Evolutionary conservation across 2,888 invertebrate species (phyloP), one percentile per base, ranked within the genome.

Genomic region (Rutpela maculata): DNA sequence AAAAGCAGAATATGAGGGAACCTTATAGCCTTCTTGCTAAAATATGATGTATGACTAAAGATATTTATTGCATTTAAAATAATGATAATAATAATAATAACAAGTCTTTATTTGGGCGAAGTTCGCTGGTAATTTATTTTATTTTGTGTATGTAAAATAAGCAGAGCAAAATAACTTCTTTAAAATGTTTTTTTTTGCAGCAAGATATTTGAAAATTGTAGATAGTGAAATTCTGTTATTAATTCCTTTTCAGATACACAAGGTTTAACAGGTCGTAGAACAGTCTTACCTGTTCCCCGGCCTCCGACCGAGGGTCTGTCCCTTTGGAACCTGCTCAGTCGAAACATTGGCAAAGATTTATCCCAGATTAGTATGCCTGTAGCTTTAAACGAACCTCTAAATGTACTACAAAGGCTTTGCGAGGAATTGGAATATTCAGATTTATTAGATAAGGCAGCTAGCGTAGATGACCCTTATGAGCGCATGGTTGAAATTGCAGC

Each of bases 351-450:
- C 82, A 96, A 96, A 90, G 96, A 96, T 89, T 90, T 96, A 76
- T 95, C 95, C 18, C 95, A 96, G 90, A 94, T 97, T 63, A 95
- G 95, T 78, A 95, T 96, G 95, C 96, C 96, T 0, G 96, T 96
- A 60, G 95, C 95, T 1, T 91, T 96, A 80, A 96, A 96, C 88
- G 96, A 96, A 89, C 96, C 96, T 0, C 91, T 96, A 0, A 95
- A 95, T 86, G 95, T 95, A 91, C 90, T 96, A 73, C 95, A 95
- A 92, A 91, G 96, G 60, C 91, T 96, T 57, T 95, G 95, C 91
- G 96, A 96, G 87, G 96, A 96, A 88, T 90, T 96, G 72, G 96
- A 96, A 86, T 96, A 96, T 90, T 94, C 94, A 5, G 95, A 95
- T 85, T 91, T 96, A 38, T 90, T 96, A 71, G 96, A 96, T 89